Evolutionary conservation across 2,888 invertebrate genomes (phyloP).

Genomic region (Gastracanthus pulcherrimus): DNA sequence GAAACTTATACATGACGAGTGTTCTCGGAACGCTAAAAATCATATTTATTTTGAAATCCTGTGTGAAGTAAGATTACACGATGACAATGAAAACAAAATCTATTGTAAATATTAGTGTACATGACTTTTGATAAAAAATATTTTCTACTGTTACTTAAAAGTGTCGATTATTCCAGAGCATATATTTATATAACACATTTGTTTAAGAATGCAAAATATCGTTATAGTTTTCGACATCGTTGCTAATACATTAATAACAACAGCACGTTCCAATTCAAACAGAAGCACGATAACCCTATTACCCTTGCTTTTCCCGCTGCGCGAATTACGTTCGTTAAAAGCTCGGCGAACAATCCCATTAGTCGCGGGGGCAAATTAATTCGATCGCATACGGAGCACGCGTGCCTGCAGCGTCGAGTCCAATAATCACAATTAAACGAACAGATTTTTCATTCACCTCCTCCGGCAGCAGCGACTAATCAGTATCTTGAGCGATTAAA

Average conservation of each 20-base stretch:
- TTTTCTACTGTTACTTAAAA: no score
- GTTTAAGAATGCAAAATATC: background rate
- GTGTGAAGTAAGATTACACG: background rate
- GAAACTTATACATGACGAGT: background rate
- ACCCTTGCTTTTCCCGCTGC: background rate
- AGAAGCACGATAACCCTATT: background rate
- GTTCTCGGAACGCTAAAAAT: background rate
- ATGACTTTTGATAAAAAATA: no score
- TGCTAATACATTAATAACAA: no score
- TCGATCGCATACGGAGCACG: background rate
- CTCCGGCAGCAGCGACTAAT: conserved; percentile 26
- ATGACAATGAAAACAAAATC: no score
- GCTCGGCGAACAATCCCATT: background rate
- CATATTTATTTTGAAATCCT: background rate
- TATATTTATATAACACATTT: background rate
- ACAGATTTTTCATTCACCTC: conserved; percentile 1
- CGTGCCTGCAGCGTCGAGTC: background rate
- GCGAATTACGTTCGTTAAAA: background rate
- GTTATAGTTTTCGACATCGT: no score
- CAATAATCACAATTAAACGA: background rate
- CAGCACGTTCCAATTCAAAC: no score
- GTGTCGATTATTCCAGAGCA: background rate
- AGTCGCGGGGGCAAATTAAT: background rate
- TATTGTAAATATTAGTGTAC: background rate
- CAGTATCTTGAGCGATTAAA: conserved; percentile 5